These are phyloP conservation scores for Ailuropoda melanoleuca DNA, from an alignment of 2,113 vertebrate genomes.

Conservation along the genomic window DNA sequence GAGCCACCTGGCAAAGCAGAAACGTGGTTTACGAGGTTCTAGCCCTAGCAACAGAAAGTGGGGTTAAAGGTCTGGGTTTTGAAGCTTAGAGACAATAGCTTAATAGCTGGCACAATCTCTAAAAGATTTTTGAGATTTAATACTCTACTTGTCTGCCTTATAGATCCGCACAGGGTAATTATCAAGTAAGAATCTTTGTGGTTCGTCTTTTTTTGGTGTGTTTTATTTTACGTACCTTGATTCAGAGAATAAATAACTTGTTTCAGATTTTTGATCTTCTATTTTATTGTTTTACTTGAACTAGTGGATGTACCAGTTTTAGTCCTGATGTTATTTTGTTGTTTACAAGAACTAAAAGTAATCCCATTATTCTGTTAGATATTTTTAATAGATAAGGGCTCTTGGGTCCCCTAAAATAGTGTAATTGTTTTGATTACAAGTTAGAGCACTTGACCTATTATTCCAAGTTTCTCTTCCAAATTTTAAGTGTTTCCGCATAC, in stretches of 20 bases:
- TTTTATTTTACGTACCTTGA: neutral
- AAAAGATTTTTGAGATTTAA: neutral
- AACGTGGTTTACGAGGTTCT: neutral
- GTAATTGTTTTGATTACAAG: constrained; percentile 25
- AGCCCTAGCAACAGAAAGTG: neutral
- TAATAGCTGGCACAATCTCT: neutral
- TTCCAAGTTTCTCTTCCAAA: constrained; percentile 25
- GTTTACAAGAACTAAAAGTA: constrained; percentile 4
- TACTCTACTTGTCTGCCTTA: neutral
- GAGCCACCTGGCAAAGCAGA: neutral
- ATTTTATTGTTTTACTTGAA: neutral
- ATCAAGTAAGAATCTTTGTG: neutral
- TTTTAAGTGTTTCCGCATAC: constrained; percentile 24
- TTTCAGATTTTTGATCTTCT: constrained; percentile 27
- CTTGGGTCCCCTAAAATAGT: constrained; percentile 47
- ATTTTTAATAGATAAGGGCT: constrained; percentile 21
- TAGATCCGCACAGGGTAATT: neutral
- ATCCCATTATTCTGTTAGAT: neutral
- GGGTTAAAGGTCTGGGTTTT: neutral
- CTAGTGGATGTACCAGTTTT: neutral
- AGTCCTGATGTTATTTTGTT: neutral
- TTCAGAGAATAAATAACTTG: constrained; percentile 17
- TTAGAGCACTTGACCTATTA: neutral
- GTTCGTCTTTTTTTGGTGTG: neutral
- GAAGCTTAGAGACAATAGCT: neutral